Evolutionary conservation across 37 sponge, comb jelly and placozoan genomes (phyloP), one percentile per base, ranked within the genome.

Genomic region (Cliona cf. orientalis): DNA sequence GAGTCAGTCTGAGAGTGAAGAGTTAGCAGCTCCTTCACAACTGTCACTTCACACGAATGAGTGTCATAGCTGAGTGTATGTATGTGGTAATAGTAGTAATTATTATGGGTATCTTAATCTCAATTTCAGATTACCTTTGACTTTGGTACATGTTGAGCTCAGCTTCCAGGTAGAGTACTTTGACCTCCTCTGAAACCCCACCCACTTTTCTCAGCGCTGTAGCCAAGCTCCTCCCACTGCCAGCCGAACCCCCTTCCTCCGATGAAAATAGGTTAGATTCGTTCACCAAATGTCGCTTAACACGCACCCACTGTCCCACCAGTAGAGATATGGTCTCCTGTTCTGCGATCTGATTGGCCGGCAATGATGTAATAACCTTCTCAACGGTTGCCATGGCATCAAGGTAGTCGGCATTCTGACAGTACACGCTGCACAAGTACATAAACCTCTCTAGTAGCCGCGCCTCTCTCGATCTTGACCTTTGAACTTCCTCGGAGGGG

Each of bases 361-460:
- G 75, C 7, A 83, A 44, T 6, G 63, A 38, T 3, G 32, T 23
- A 2, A 83, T 26, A 11, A 40, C 66, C 17, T 44, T 74, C 2
- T 34, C 43, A n/a, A 74, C 26, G 5, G 82, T 71, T 70, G 21
- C 58, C 71, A 81, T 70, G 29, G 82, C 82, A 71, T 21, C 72
- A 56, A 12, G 3, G 22, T 53, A 73, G 38, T 56, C 6, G 31
- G 26, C 25, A 2, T 19, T 28, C 55, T 45, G 65, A 14, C n/a
- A 35, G 38, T 66, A 38, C 0, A 40, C 29, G 9, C 65, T 75
- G 43, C 26, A 29, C 5, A 76, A 64, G 45, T 43, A 56, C 3
- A 9, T 33, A 44, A 61, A 60, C 2, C 44, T 69, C 22, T 70
- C 33, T 3, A 60, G 26, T 1, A 61, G 81, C 39, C n/a, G 38